Conservation (phyloP, 2,113 vertebrate species). For the Sitta europaea region DNA sequence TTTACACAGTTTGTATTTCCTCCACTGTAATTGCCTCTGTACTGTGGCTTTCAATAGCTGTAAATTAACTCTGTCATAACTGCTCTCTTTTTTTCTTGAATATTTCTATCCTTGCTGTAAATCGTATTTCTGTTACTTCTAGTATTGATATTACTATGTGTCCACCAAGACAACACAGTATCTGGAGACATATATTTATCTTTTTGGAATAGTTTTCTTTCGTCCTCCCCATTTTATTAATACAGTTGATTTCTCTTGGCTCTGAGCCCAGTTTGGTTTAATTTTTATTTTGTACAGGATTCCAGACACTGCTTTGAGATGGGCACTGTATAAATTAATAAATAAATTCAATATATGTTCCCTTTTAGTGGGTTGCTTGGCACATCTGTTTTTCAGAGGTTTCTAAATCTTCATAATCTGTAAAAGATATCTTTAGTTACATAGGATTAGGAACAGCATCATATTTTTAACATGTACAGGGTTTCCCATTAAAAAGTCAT, state of each 20-base stretch:
- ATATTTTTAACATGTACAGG: constrained; percentile 28
- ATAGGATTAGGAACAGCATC: background rate
- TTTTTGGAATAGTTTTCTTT: constrained; percentile 10
- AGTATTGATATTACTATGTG: background rate
- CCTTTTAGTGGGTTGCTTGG: background rate
- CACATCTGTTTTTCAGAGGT: constrained; percentile 28
- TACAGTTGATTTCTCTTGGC: background rate
- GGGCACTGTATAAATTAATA: constrained; percentile 48
- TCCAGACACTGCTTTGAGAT: constrained; percentile 22
- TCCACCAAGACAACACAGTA: background rate
- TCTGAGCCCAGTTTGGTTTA: constrained; percentile 35
- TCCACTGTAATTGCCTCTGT: constrained; percentile 1
- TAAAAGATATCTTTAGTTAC: background rate
- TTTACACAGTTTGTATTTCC: constrained; percentile 33
- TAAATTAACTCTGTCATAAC: constrained; percentile 49
- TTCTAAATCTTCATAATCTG: constrained; percentile 37
- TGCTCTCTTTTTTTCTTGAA: background rate
- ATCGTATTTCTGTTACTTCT: background rate
- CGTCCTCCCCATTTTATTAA: background rate
- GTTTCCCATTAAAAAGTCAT: constrained; percentile 10
- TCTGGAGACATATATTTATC: background rate
- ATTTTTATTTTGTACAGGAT: constrained; percentile 42
- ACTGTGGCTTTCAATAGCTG: background rate
- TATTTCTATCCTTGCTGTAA: constrained; percentile 12
- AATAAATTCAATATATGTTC: constrained; percentile 34